Base-by-base conservation (phyloP, 1,140 invertebrate species). In the Nylanderia fulva region DNA sequence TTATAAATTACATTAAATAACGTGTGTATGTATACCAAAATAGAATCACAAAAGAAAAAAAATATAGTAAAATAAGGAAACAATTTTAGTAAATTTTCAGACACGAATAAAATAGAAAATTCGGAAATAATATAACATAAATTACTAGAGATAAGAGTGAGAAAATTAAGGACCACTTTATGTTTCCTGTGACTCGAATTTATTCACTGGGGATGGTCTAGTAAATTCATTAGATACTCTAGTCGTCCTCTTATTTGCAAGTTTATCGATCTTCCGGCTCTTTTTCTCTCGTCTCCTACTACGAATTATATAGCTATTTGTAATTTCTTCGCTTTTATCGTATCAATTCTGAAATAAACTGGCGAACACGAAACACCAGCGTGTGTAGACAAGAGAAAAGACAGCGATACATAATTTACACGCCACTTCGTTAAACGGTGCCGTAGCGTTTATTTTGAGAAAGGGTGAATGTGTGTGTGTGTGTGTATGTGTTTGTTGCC, bases 341-440 rank as follows among this genome's bases (percentile, higher is more conserved):
- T 45, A 58, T 42, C 21, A 9, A 24, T 4, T 39, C 58, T 82
- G 18, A 82, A 60, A 45, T 72, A 82, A 71, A 7, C 27, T 13
- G 64, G 42, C 11, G 33, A 80, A 75, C 11, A 42, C 48, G 42
- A 68, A 58, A 15, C 52, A 15, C 48, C 52, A 72, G 42, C 36
- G 42, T n/a, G 58, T 63, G 56, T 48, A 68, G 83, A 83, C 58
- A 42, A 33, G 29, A 33, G 29, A 33, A 33, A 3, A 33, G 64
- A 29, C 76, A 54, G 71, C 61, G 87, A 88, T 85, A 75, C 69
- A 80, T 88, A 89, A 89, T 86, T 89, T 89, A 89, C 75, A 77
- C 84, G 48, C 39, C 58, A 72, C 15, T 66, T 54, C 75, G 83
- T 88, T 88, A 88, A 74, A 84, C 66, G 80, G 45, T 29, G 29